Base-by-base conservation (phyloP, 2,888 invertebrate species). In the Leptopterna dolabrata region DNA sequence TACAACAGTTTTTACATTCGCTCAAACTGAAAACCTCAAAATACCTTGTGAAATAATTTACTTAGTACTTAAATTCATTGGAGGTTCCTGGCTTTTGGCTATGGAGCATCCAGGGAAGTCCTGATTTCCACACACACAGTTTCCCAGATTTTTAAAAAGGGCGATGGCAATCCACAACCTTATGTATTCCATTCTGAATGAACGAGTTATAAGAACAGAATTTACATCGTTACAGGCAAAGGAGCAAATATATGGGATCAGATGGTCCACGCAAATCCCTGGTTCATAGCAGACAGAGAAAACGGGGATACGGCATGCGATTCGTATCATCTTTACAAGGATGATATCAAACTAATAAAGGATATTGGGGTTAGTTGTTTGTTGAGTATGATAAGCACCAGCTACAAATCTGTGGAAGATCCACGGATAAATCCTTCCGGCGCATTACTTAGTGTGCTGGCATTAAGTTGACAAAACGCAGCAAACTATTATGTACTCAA, bases 171-270 rank as follows among this genome's bases (percentile, higher is more conserved):
- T 19, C n/a, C 4, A 3, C 55, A 4, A 55, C 55, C 11, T 3
- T 4, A 4, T 36, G 7, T 7, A 36, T 36, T 36, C 2, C 55
- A 19, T 4, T 55, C 4, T 19, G 4, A 55, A 4, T n/a, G 4
- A 3, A 55, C 19, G 11, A 55, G 55, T 55, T 55, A 3, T 19
- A 19, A 55, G 36, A 36, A 36, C n/a, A n/a, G n/a, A 36, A 36
- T 4, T 36, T 36, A 36, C 36, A 36, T 9, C 9, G 30, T 88
- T 91, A 14, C 83, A 94, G 95, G 93, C 19, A 95, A 94, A 92
- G 93, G 94, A 0, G 93, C 93, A 90, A 94, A 93, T 90, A 94
- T 95, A 27, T 95, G 95, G 95, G 95, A 96, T 91, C 92, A 92
- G 9, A 94, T 94, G 90, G 93, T 94, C 0, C 94, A 94, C 90